Base-by-base conservation (phyloP, 2,113 vertebrate genomes). In the Crypturellus undulatus region DNA sequence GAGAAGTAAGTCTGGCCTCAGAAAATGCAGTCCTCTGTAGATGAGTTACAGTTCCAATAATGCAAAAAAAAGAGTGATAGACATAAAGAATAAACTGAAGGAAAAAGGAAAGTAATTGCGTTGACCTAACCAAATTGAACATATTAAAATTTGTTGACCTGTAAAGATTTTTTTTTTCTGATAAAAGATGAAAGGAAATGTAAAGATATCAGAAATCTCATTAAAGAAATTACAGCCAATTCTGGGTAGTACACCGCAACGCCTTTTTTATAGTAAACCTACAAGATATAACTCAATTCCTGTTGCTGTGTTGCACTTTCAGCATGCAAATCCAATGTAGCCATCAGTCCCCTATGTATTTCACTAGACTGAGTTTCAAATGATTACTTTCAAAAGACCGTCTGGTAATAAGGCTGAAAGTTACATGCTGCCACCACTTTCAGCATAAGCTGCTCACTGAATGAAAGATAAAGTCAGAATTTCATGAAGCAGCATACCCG, bases 281-380 rank as follows among this genome's bases (percentile, higher is more conserved):
- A 17, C 17, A 75, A 73, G 14, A 15, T 20, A 58, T 3, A 10
- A 30, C 16, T 20, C 10, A 67, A 32, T 2, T 3, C 7, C 6
- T 47, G 5, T 14, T 49, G 16, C 11, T 25, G 18, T 67, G 11
- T 42, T 59, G 6, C 6, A 89, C 1, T 5, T 56, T 51, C 40
- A 68, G 3, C 9, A 49, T 18, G 8, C 25, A 84, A 21, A 42
- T 28, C 78, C 45, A 62, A 65, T 20, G 30, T 8, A 67, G 26
- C 13, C 30, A 52, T 22, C 6, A 71, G 26, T 3, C 7, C 34
- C 49, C 7, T 42, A 6, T 0, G 0, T 30, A 12, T 59, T 90
- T 68, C 22, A 63, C 20, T 20, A 30, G 8, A 45, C 5, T 21
- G 14, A 67, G 43, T 49, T 82, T 67, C 40, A 81, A 89, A 47